Base-by-base conservation (phyloP, 2,797 vertebrate species). In the Malurus splendens region DNA sequence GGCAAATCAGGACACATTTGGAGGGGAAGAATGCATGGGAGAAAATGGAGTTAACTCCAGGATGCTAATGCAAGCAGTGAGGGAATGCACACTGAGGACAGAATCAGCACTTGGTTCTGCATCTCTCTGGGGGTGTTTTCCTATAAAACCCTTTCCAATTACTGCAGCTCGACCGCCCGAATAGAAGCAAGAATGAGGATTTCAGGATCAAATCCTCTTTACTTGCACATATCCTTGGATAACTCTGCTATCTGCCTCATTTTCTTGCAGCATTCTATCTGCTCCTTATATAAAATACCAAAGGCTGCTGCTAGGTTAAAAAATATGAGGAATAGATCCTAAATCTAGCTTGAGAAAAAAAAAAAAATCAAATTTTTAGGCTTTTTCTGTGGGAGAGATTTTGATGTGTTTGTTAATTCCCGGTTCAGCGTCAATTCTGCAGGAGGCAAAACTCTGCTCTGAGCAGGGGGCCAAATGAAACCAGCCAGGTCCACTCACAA, bases 1-100 rank as follows among this genome's bases (percentile, higher is more conserved):
- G 81, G 86, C 83, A 94, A 92, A 74, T 50, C 56, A 86, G 88
- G 91, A 77, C 61, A 84, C 44, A 3, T 38, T 66, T 42, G 71
- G 56, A 77, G 32, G 73, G 42, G 61, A 42, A 39, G 23, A 57
- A 61, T 16, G 44, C 22, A 54, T 0, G 0, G 56, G 41, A 70
- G 54, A 67, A 87, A 89, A 74, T 20, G 30, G 72, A 92, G 6
- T 74, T 80, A 82, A 64, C 47, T 55, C 14, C 33, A 7, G 10
- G 61, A 32, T 80, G 90, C 10, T 77, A 79, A 80, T 51, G 60
- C 36, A 67, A 51, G 83, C 33, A 82, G 56, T 3, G 7, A 90
- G 67, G 54, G 57, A 23, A 52, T 18, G 42, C 66, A 72, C 56
- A 38, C 36, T 1, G 64, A 62, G 50, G n/a, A 28, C 25, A 45